Evolutionary conservation across 2,888 invertebrate species (phyloP).

Genomic region (Xanthostigma xanthostigma): DNA sequence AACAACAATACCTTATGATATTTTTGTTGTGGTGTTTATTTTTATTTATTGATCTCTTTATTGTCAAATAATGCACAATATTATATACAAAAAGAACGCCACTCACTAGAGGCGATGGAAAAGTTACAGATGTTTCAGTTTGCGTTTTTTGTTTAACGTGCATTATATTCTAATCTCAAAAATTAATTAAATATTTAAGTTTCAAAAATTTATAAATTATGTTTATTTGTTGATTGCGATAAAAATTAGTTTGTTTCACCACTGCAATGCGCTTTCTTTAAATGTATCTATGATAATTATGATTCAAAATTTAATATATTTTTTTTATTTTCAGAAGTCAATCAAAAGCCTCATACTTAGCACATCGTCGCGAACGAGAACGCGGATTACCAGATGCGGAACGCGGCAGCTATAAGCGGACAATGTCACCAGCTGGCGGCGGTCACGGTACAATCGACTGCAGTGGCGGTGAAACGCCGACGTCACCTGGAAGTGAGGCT

Average conservation of each 20-base stretch:
- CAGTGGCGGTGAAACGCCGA: slow-evolving; percentile 14
- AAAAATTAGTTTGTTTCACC: background rate
- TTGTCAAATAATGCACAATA: background rate
- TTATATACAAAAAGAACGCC: background rate
- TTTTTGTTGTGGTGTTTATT: too few species aligned
- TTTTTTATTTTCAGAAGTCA: slow-evolving; percentile 45
- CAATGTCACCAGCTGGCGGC: slow-evolving; percentile 48
- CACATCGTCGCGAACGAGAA: slow-evolving; percentile 54
- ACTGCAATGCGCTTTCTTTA: background rate
- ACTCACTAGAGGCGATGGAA: background rate
- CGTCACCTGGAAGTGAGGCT: slow-evolving; percentile 18
- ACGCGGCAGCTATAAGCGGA: slow-evolving; percentile 59
- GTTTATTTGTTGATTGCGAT: background rate
- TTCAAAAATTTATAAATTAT: too few species aligned
- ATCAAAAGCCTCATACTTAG: slow-evolving; percentile 62
- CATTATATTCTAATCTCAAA: too few species aligned
- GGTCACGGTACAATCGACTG: slow-evolving; percentile 9
- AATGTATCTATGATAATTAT: background rate
- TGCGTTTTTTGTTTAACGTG: too few species aligned
- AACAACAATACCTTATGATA: background rate
- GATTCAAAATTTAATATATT: background rate
- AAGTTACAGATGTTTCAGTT: too few species aligned
- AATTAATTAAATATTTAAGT: background rate
- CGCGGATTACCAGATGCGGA: slow-evolving; percentile 49
- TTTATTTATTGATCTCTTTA: background rate